These are phyloP conservation scores for Salpingus planirostris DNA, from an alignment of 2,888 invertebrate genomes.

Conservation along the genomic window DNA sequence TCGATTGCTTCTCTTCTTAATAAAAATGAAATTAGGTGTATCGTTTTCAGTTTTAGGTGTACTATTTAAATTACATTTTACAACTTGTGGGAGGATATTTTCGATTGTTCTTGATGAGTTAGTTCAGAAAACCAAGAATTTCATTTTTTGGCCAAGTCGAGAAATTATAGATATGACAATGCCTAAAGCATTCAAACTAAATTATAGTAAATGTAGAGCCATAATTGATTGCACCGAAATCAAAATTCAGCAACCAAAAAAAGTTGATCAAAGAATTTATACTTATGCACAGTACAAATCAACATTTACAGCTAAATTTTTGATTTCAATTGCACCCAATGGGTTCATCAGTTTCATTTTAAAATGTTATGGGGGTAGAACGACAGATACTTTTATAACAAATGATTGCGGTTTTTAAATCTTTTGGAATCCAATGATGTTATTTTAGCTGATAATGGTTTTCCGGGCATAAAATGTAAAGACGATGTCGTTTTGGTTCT, in stretches of 20 bases:
- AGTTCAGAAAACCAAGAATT: not conserved
- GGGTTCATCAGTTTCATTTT: constrained; percentile 3
- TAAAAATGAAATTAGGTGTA: constrained; percentile 1
- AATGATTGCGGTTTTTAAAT: constrained; percentile 4
- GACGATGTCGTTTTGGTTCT: constrained; percentile 3
- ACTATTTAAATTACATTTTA: not conserved
- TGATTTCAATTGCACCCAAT: constrained; percentile 1
- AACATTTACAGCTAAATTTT: constrained; percentile 1
- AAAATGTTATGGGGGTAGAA: constrained; percentile 3
- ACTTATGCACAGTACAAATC: constrained; percentile 4
- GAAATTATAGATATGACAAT: not conserved
- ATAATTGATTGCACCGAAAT: not conserved
- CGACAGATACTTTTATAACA: constrained; percentile 5
- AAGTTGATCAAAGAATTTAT: constrained; percentile 1
- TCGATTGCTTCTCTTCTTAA: constrained; percentile 1
- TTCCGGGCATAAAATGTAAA: constrained; percentile 5
- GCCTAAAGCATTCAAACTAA: not conserved
- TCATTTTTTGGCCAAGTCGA: not conserved
- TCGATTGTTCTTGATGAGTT: not conserved
- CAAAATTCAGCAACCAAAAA: not conserved
- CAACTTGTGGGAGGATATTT: constrained; percentile 1
- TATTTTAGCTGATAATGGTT: constrained; percentile 5
- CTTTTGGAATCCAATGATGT: constrained; percentile 6
- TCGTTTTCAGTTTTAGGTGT: not conserved
- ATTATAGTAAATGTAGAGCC: not conserved